Conservation (phyloP, 2,888 invertebrate species). For the Halictus quadricinctus region DNA sequence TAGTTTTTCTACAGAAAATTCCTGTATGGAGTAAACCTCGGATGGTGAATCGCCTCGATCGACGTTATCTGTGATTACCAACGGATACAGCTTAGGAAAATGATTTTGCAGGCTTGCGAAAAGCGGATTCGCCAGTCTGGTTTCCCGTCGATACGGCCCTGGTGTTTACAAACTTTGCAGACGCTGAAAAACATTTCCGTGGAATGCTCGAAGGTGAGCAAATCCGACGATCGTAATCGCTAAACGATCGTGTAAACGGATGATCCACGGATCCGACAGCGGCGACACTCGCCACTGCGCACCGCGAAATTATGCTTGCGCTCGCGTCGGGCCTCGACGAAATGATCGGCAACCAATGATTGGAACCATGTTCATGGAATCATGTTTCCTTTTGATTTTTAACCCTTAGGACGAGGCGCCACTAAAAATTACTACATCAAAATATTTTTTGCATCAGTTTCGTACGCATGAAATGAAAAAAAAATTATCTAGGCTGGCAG, state of each 20-base stretch:
- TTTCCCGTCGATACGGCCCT: not conserved
- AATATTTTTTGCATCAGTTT: no score
- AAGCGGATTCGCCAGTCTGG: not conserved
- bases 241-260: not conserved
- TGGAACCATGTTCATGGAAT: no score
- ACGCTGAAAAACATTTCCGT: slow-evolving; percentile 5
- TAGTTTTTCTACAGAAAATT: no score
- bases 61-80: no score
- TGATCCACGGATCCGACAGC: not conserved
- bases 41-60: no score
- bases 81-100: no score
- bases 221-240: not conserved
- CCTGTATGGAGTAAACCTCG: not conserved
- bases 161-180: not conserved
- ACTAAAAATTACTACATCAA: no score
- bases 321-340: no score
- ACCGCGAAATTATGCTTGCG: not conserved
- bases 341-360: no score
- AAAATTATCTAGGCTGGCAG: no score
- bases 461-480: no score
- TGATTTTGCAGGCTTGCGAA: not conserved
- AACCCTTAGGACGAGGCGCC: no score
- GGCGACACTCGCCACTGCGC: not conserved
- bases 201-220: not conserved
- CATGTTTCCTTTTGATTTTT: not conserved